These are phyloP conservation scores for Valencia hispanica DNA, from an alignment of 2,797 vertebrate genomes.

Conservation along the genomic window DNA sequence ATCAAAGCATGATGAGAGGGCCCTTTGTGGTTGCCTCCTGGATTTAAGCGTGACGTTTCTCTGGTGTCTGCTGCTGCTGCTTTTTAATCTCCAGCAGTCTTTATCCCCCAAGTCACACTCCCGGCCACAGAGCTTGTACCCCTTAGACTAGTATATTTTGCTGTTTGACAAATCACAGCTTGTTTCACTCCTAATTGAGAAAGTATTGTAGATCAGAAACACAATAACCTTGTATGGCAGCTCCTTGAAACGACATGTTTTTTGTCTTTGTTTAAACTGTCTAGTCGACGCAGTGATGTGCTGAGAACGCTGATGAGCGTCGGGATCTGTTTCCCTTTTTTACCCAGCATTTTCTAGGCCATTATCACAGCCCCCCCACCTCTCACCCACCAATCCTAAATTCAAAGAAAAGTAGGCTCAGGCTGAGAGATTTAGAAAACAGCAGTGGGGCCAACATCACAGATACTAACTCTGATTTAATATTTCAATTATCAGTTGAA, in stretches of 20 bases:
- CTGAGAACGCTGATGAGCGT: constrained; percentile 19
- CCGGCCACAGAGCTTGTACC: constrained; percentile 39
- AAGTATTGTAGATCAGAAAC: constrained; percentile 17
- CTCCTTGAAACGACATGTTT: constrained; percentile 57
- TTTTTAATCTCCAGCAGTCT: constrained; percentile 58
- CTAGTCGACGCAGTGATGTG: constrained; percentile 42
- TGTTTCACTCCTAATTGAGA: constrained; percentile 32
- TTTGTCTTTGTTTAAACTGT: constrained; percentile 59
- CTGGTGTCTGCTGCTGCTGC: constrained; percentile 54
- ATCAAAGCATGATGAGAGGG: constrained; percentile 66
- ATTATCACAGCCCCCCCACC: constrained; percentile 17
- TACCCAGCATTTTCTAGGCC: constrained; percentile 21
- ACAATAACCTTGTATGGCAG: constrained; percentile 44
- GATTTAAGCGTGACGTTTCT: constrained; percentile 75
- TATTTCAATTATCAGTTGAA: constrained; percentile 58
- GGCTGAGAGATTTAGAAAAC: constrained; percentile 42
- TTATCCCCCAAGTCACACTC: constrained; percentile 55
- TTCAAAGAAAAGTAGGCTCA: constrained; percentile 31
- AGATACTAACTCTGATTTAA: constrained; percentile 44
- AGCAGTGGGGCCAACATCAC: constrained; percentile 32
- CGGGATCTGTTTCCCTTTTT: neutral
- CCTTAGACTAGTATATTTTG: constrained; percentile 38
- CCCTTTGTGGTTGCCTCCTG: constrained; percentile 68
- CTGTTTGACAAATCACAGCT: constrained; percentile 4
- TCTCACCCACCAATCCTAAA: constrained; percentile 25